Percentiles rank a stretch among this genome's conserved stretches.
These are phyloP conservation scores for Schizopygopsis malacanthus DNA, from an alignment of 2,797 vertebrate species.

Conservation along the genomic window DNA sequence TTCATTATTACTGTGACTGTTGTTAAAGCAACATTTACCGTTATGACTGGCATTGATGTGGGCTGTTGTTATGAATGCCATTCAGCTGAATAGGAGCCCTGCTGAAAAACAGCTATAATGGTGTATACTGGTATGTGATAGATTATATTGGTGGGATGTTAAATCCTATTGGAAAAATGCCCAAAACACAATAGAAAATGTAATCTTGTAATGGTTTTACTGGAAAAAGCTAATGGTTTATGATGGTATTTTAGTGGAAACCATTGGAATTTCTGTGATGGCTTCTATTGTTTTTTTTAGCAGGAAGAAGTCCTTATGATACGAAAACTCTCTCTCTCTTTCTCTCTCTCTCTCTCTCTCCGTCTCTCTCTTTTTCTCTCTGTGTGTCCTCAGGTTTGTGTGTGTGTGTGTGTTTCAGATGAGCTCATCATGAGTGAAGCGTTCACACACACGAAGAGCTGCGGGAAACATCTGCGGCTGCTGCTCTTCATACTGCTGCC, in stretches of 20 bases:
- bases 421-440: slow-evolving; percentile 76
- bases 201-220: no score
- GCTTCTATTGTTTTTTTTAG: no score
- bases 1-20: not conserved
- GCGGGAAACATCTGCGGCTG: slow-evolving; percentile 77
- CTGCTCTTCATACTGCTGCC: slow-evolving; percentile 81
- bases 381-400: slow-evolving; percentile 28
- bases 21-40: not conserved
- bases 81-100: no score
- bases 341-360: not conserved
- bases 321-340: not conserved
- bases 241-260: no score
- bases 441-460: slow-evolving; percentile 80
- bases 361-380: not conserved
- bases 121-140: no score
- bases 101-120: no score
- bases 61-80: not conserved
- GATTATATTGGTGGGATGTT: no score
- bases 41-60: not conserved
- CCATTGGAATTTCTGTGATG: no score
- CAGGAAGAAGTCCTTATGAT: not conserved
- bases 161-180: no score
- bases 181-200: no score
- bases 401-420: slow-evolving; percentile 55
- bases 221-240: no score